A percentile compares a stretch with the other conserved stretches of the same genome.
phyloP scores from a whole-genome alignment of 2,888 invertebrate genomes.

The Oxytorus armatus region DNA sequence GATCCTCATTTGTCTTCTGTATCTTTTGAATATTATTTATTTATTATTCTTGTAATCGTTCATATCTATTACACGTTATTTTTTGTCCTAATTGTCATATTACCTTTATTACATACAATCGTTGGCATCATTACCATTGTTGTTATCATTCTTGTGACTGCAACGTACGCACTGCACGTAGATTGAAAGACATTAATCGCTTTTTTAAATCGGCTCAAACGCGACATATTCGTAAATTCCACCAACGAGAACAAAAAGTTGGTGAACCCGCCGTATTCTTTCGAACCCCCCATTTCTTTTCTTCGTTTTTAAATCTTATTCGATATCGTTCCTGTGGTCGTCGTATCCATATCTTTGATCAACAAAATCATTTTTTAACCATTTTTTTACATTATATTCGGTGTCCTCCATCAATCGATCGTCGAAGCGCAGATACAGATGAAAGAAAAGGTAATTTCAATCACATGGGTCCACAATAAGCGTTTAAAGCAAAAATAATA shows the following conservation, averaged over 20 bases:
- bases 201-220: constrained; percentile 20
- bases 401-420: constrained; percentile 77
- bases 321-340: constrained; percentile 56
- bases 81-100: constrained; percentile 59
- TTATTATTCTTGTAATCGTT: constrained; percentile 27
- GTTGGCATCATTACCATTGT: constrained; percentile 10
- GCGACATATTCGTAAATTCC: constrained; percentile 7
- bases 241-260: background rate
- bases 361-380: constrained; percentile 70
- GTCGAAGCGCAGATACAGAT: constrained; percentile 79
- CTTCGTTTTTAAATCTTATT: no score
- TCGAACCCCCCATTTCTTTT: constrained; percentile 24
- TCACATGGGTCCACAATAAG: constrained; percentile 66
- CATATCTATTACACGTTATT: constrained; percentile 8
- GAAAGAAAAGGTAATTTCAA: constrained; percentile 80
- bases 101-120: constrained; percentile 47
- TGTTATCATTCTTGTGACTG: constrained; percentile 16
- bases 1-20: constrained; percentile 74
- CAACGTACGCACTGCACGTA: constrained; percentile 42
- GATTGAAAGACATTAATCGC: constrained; percentile 9
- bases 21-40: constrained; percentile 44
- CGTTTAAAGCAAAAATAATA: constrained; percentile 63
- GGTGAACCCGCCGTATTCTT: constrained; percentile 4
- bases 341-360: constrained; percentile 33
- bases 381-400: constrained; percentile 74